Conservation (phyloP, 2,113 vertebrate species). For the Buteo buteo region DNA sequence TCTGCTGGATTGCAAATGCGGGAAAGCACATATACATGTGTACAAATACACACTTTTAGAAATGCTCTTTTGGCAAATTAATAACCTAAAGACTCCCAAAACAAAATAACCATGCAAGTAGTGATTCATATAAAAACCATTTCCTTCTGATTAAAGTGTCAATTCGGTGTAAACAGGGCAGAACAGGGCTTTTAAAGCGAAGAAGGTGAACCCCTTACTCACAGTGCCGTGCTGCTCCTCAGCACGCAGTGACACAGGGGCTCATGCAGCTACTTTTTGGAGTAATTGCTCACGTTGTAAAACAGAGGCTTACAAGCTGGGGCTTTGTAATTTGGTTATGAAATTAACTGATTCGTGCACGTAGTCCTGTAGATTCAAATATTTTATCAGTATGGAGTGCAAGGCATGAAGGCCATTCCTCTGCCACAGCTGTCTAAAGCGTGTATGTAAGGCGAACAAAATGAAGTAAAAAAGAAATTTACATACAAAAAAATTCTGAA, state of each 20-base stretch:
- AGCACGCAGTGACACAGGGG: background rate
- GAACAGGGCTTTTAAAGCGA: background rate
- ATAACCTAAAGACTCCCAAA: background rate
- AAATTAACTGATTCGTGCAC: conserved; percentile 19
- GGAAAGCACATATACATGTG: background rate
- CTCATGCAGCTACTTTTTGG: background rate
- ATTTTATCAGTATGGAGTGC: background rate
- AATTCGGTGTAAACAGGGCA: background rate
- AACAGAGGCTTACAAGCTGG: conserved; percentile 37
- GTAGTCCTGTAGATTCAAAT: conserved; percentile 5
- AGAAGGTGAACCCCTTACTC: background rate
- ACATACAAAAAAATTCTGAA: background rate
- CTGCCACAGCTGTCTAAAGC: background rate
- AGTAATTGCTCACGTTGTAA: conserved; percentile 22
- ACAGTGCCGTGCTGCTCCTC: background rate
- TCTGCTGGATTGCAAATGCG: background rate
- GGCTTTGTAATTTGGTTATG: conserved; percentile 35
- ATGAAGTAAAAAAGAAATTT: conserved; percentile 18
- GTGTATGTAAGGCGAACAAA: background rate
- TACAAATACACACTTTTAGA: background rate
- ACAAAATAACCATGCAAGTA: background rate
- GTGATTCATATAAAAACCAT: background rate
- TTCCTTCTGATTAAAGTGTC: background rate
- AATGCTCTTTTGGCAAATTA: conserved; percentile 11
- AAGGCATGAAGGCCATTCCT: background rate